Percentiles rank a stretch among this genome's conserved stretches.
Conservation (phyloP, 2,113 vertebrate species). For the Rhadina sibilatrix region DNA sequence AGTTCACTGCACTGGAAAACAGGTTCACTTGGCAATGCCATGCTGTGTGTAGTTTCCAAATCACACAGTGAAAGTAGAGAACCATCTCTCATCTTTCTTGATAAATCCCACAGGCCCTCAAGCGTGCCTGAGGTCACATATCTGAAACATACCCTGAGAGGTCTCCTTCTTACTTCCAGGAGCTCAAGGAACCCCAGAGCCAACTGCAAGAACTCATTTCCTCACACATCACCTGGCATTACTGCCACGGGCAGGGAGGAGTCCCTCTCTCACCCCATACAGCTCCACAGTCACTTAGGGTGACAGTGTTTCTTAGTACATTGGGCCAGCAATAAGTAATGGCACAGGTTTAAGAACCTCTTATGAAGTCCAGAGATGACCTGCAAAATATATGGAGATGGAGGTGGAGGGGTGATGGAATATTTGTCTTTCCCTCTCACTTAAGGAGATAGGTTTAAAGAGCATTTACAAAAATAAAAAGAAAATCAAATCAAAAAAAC, state of each 20-base stretch:
- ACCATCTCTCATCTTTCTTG: not conserved
- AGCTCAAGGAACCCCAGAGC: not conserved
- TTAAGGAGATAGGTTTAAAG: not conserved
- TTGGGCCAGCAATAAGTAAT: not conserved
- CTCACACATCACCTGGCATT: not conserved
- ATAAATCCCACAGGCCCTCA: not conserved
- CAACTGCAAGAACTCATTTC: not conserved
- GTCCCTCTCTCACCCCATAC: not conserved
- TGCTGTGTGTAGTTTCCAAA: not conserved
- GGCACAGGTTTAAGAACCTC: not conserved
- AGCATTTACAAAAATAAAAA: not conserved
- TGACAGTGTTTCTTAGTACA: not conserved
- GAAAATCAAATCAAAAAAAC: no score
- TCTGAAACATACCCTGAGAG: not conserved
- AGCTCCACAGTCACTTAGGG: not conserved
- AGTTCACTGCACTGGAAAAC: rapidly evolving
- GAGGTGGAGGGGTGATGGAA: rapidly evolving
- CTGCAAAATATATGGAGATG: not conserved
- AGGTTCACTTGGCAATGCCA: rapidly evolving
- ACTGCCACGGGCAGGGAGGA: not conserved
- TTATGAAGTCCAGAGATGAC: not conserved
- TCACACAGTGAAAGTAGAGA: rapidly evolving
- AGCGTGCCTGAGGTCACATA: not conserved
- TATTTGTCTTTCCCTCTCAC: not conserved
- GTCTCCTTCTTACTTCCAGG: not conserved